phyloP scores from a whole-genome alignment of 1,140 invertebrate species.

The Potamilus streckersoni region DNA sequence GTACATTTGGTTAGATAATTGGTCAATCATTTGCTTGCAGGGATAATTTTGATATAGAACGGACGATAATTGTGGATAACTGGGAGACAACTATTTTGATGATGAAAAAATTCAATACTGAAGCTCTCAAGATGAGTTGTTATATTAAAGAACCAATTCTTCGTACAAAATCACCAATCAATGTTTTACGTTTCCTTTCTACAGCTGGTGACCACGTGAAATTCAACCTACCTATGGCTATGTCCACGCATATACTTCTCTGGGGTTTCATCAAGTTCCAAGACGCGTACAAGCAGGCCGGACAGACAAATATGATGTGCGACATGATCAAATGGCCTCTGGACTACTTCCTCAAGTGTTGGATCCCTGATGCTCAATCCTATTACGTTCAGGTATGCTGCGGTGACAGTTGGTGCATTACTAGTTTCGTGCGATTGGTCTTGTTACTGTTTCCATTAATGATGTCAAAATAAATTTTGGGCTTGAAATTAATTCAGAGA shows the following conservation, averaged over 20 bases:
- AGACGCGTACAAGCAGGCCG: constrained; percentile 67
- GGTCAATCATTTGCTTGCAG: too few relatives aligned
- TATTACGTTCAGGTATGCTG: constrained; percentile 30
- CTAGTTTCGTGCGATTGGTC: too few relatives aligned
- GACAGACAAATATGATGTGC: constrained; percentile 65
- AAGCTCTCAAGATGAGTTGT: too few relatives aligned
- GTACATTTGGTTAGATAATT: too few relatives aligned
- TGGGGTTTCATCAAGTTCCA: constrained; percentile 73
- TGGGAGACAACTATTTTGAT: too few relatives aligned
- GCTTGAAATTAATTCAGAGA: too few relatives aligned
- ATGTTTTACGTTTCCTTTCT: background rate
- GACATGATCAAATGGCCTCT: constrained; percentile 70
- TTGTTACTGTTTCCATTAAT: background rate
- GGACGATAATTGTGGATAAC: too few relatives aligned
- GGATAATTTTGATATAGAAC: too few relatives aligned
- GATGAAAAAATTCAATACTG: too few relatives aligned
- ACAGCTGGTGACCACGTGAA: constrained; percentile 76
- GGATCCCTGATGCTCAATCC: constrained; percentile 8
- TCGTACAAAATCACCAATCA: background rate
- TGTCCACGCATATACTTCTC: constrained; percentile 71
- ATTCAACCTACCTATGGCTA: constrained; percentile 75
- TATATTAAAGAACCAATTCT: too few relatives aligned
- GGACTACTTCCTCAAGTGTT: constrained; percentile 74
- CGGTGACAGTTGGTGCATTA: too few relatives aligned
- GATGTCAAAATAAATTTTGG: background rate